These are phyloP conservation scores for Paradoxurus hermaphroditus DNA, from an alignment of 2,113 vertebrate genomes.

Conservation along the genomic window DNA sequence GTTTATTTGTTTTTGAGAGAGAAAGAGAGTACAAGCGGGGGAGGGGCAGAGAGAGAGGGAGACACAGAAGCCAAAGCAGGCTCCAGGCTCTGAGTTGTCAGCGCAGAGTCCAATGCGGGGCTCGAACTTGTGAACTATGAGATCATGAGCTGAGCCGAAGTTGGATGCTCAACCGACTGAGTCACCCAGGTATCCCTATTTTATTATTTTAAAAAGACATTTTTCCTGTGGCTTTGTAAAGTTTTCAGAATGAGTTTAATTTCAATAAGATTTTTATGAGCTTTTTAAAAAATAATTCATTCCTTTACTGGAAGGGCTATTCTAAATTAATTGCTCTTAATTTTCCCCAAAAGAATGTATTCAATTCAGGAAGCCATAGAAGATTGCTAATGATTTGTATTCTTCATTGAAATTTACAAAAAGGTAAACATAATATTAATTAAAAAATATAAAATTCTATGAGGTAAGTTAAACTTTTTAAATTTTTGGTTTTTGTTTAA, in stretches of 20 bases:
- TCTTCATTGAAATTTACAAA: background rate
- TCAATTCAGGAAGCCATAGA: background rate
- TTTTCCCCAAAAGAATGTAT: background rate
- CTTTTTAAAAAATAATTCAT: background rate
- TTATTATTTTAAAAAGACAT: background rate
- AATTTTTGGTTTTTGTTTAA: background rate
- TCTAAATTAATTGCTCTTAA: background rate
- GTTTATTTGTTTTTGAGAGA: too few relatives aligned
- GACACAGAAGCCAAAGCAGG: too few relatives aligned
- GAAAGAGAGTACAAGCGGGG: too few relatives aligned
- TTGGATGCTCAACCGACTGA: too few relatives aligned
- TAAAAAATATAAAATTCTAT: background rate
- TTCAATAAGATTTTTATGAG: background rate
- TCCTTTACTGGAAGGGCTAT: background rate
- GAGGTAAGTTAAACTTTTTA: background rate
- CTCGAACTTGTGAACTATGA: too few relatives aligned
- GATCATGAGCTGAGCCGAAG: too few relatives aligned
- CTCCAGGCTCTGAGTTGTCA: too few relatives aligned
- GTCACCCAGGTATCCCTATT: too few relatives aligned
- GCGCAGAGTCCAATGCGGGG: too few relatives aligned
- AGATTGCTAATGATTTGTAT: background rate
- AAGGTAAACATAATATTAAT: background rate
- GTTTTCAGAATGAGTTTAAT: background rate
- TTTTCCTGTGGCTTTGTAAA: background rate
- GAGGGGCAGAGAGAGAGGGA: too few relatives aligned